Base-by-base conservation (phyloP, 1,140 invertebrate species). In the Cotesia chilonis region DNA sequence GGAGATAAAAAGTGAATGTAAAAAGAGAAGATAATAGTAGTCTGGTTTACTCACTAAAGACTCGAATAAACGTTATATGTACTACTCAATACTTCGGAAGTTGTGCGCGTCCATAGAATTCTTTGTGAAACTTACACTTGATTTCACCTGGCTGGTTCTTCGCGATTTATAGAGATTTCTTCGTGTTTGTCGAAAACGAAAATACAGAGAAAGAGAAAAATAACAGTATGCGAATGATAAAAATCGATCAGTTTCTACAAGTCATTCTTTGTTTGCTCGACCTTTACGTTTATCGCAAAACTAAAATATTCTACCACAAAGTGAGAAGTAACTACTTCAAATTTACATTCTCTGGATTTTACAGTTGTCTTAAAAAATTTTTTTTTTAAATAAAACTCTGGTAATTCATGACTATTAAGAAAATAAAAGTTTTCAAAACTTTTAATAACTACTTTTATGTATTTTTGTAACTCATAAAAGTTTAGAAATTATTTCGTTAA, bases 61-160 rank as follows among this genome's bases (percentile, higher is more conserved):
- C 54, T 51, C 35, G 5, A 36, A 37, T 10, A 12, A 36, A 12
- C 14, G 14, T 28, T 61, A 20, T 61, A 12, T 61, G 7, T 51
- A 38, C 51, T 68, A 28, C 9, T 67, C 63, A 37, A 36, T 66
- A n/a, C n/a, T 37, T 35, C 70, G 63, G 70, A 72, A 67, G 70
- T 72, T 72, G 52, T 67, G 64, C 64, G 63, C 55, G 70, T 64
- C 64, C 63, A 72, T 72, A 68, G 55, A 72, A 72, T 68, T 72
- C 71, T 72, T 72, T 72, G 71, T 68, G 65, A 68, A 12, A 12
- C 65, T 72, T 72, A 60, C 71, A 68, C 71, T 72, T 72, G 71
- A 72, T 72, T 72, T 68, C 65, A 68, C 71, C 57, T 55, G 52
- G 52, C 51, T 66, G 37, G 35, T 66, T 64, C 41, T 14, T 64